Evolutionary conservation across 2,888 invertebrate genomes (phyloP), one percentile per base, ranked within the genome.

Genomic region (Stenodema calcarata): DNA sequence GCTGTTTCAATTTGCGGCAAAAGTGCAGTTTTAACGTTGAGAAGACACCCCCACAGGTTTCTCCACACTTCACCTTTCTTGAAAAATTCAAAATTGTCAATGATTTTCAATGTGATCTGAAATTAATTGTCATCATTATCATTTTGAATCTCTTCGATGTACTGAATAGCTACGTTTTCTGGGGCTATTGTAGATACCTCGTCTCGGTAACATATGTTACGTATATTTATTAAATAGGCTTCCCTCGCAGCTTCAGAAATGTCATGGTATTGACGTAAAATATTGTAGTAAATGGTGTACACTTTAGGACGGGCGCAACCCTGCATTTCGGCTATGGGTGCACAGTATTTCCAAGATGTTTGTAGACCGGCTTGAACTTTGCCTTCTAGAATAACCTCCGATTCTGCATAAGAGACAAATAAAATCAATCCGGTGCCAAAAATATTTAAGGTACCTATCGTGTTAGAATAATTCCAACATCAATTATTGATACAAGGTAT

Each of bases 31-130:
- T 85, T 80, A 3, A 30, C 69, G 11, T 82, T 35, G 12, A 82
- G 54, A n/a, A 88, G 42, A 7, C 79, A 69, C 16, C 18, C n/a
- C 50, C 44, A 23, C 4, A 88, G 79, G 30, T 88, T 86, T 14
- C 14, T 41, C 54, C 87, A 86, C 12, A 88, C 80, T 88, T 88
- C 88, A 2, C 87, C 87, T 69, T 79, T 69, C 79, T 88, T 88
- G 44, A 88, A 85, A 28, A 62, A 85, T 70, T 88, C 88, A 47
- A 87, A 88, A 41, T 84, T 69, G 12, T 76, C 54, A 3, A 88
- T 88, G 11, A 88, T 81, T 41, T 87, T 79, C 69, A 84, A 30
- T n/a, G 88, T 88, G n/a, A 88, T 86, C 88, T 88, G 44, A 30
- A 86, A 87, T 23, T 6, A 30, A 35, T 44, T 18, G 23, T 78